A percentile compares a stretch with the other conserved stretches of the same genome.
Conservation (phyloP, 2,888 invertebrate species). For the Oxycera nigricornis region DNA sequence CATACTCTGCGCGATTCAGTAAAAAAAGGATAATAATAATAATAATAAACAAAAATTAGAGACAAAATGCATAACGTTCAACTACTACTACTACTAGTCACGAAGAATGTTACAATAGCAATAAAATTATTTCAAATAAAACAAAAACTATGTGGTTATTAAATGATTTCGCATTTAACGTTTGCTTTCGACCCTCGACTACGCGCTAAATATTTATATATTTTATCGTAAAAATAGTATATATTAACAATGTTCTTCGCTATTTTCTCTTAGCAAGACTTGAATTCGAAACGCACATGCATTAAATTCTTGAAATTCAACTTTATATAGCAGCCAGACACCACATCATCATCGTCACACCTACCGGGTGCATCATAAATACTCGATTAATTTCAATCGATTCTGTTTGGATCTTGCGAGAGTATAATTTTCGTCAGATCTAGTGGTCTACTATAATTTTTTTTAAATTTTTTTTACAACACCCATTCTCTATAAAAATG, state of each 20-base stretch:
- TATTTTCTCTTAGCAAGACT: slow-evolving; percentile 1
- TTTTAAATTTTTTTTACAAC: slow-evolving; percentile 15
- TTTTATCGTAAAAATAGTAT: slow-evolving; percentile 35
- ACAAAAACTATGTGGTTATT: slow-evolving; percentile 1
- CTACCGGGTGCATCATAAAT: background rate
- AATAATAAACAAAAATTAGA: slow-evolving; percentile 13
- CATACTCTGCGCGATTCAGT: slow-evolving; percentile 6
- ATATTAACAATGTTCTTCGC: slow-evolving; percentile 28
- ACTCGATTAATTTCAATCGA: background rate
- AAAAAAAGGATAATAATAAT: too few relatives aligned
- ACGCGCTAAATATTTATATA: slow-evolving; percentile 19
- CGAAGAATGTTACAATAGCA: slow-evolving; percentile 1
- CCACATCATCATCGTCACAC: background rate
- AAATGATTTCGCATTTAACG: background rate
- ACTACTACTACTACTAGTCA: too few relatives aligned
- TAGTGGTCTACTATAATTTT: background rate
- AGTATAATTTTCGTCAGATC: background rate
- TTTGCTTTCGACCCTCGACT: background rate
- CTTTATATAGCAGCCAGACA: slow-evolving; percentile 12
- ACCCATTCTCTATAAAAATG: slow-evolving; percentile 13
- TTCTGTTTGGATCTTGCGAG: background rate
- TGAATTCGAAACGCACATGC: background rate
- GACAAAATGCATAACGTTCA: slow-evolving; percentile 8
- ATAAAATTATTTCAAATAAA: background rate
- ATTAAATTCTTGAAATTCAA: background rate